Conservation (phyloP, 2,113 vertebrate genomes). For the Petromus typicus region DNA sequence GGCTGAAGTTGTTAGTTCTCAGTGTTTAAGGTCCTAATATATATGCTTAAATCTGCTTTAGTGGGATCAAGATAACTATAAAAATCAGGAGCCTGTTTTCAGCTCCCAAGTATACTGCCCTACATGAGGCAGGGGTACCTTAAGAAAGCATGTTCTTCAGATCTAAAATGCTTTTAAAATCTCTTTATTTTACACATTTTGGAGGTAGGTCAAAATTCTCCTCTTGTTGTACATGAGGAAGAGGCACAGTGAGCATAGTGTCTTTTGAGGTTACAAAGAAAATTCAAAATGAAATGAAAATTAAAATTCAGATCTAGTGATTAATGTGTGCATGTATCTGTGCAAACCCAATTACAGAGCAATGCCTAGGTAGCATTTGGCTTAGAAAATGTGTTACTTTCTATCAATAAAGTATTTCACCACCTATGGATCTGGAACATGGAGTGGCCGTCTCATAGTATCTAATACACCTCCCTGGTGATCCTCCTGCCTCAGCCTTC, state of each 20-base stretch:
- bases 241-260: slow-evolving; percentile 41
- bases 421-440: background rate
- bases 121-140: slow-evolving; percentile 31
- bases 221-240: slow-evolving; percentile 62
- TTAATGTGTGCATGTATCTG: background rate
- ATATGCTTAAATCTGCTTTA: background rate
- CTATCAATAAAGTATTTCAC: background rate
- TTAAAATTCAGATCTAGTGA: background rate
- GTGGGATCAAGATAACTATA: background rate
- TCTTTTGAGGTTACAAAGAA: slow-evolving; percentile 4
- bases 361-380: background rate
- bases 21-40: background rate
- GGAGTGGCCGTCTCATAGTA: background rate
- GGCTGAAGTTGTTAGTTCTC: background rate
- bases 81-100: slow-evolving; percentile 19
- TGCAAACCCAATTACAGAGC: background rate
- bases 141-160: slow-evolving; percentile 53
- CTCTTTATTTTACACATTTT: background rate
- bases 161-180: slow-evolving; percentile 53
- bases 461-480: background rate
- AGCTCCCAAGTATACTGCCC: background rate
- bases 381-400: slow-evolving; percentile 24
- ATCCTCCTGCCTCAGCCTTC: background rate
- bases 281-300: background rate
- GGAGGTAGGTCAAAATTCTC: slow-evolving; percentile 69